Evolutionary conservation across 2,888 invertebrate genomes (phyloP).

Genomic region (Plebejus argus): DNA sequence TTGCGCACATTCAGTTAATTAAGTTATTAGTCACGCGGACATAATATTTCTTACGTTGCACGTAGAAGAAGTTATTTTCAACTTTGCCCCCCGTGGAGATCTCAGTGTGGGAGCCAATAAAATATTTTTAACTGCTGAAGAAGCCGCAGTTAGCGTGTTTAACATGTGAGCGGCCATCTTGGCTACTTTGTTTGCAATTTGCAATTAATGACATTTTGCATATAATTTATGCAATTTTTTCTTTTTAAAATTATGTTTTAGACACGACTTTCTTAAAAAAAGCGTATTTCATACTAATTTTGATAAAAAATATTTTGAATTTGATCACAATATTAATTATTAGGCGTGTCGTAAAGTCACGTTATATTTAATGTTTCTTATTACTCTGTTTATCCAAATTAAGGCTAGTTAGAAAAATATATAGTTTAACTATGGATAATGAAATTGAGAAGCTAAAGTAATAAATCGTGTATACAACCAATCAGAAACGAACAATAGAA

Average conservation of each 20-base stretch:
- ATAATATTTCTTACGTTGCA: background rate
- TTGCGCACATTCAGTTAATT: conserved; percentile 1
- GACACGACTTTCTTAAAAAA: background rate
- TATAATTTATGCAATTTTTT: background rate
- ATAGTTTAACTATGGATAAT: no score
- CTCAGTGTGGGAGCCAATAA: conserved; percentile 7
- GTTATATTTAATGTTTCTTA: no score
- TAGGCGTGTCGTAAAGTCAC: no score
- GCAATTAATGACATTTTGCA: background rate
- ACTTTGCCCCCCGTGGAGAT: background rate
- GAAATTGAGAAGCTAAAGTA: no score
- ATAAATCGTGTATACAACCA: no score
- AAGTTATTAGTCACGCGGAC: conserved; percentile 18
- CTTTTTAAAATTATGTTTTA: background rate
- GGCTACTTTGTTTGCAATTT: background rate
- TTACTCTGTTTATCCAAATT: no score
- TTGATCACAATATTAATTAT: no score
- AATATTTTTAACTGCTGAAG: conserved; percentile 27
- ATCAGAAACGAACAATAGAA: background rate
- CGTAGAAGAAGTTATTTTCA: conserved; percentile 17
- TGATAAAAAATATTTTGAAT: no score
- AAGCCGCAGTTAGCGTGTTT: conserved; percentile 16
- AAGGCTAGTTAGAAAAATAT: no score
- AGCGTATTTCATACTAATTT: no score
- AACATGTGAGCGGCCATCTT: conserved; percentile 12